Percentiles rank a stretch among this genome's conserved stretches.
Conservation (phyloP, 2,888 invertebrate genomes). For the Acheta domesticus region DNA sequence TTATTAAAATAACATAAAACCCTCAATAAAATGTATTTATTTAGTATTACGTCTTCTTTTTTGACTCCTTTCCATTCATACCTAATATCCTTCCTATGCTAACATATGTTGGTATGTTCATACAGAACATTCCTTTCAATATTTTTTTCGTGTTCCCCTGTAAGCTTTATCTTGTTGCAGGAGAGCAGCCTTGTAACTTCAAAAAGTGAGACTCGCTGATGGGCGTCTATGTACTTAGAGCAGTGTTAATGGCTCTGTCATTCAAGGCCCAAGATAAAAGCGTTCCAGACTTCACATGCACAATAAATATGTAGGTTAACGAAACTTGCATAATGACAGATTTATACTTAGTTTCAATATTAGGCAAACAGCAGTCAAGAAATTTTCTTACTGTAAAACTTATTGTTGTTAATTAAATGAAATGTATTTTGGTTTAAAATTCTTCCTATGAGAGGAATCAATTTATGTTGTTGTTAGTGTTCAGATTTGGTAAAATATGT, state of each 20-base stretch:
- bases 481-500: too few species aligned
- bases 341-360: not conserved
- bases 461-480: not conserved
- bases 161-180: not conserved
- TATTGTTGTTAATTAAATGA: not conserved
- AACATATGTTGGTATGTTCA: not conserved
- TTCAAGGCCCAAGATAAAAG: not conserved
- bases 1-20: not conserved
- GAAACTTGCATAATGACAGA: too few species aligned
- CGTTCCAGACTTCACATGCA: slow-evolving; percentile 1
- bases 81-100: not conserved
- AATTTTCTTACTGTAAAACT: not conserved
- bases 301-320: not conserved
- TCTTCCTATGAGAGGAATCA: not conserved
- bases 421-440: not conserved
- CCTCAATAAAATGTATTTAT: slow-evolving; percentile 1
- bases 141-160: not conserved
- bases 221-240: not conserved
- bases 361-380: not conserved
- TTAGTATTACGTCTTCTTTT: not conserved
- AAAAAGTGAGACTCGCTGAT: not conserved
- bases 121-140: not conserved
- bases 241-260: not conserved
- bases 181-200: slow-evolving; percentile 5
- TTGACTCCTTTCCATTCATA: not conserved